Conservation (phyloP, 1,140 invertebrate species). For the Aphaenogaster floridana region DNA sequence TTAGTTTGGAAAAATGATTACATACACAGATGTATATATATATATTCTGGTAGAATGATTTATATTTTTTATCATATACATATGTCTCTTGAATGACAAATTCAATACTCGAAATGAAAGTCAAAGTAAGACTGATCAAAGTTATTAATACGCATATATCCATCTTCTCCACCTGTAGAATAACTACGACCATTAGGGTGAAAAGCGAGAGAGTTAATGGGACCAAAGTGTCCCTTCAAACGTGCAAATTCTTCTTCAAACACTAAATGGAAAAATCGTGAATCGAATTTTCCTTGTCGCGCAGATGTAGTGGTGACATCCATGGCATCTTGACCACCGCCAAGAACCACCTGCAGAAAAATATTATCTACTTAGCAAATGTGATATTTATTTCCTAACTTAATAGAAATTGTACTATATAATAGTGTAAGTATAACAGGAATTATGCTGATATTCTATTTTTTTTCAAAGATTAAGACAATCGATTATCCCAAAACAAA, state of each 20-base stretch:
- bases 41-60: slow-evolving; percentile 23
- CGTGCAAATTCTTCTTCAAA: slow-evolving; percentile 99
- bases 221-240: slow-evolving; percentile 99
- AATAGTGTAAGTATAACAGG: neutral
- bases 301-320: slow-evolving; percentile 99
- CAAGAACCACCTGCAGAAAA: slow-evolving; percentile 92
- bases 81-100: slow-evolving; percentile 30
- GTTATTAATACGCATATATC: slow-evolving; percentile 98
- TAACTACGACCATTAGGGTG: slow-evolving; percentile 99
- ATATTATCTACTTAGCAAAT: neutral
- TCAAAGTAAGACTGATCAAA: slow-evolving; percentile 99
- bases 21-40: neutral
- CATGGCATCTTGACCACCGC: slow-evolving; percentile 99
- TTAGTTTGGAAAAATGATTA: slow-evolving; percentile 30
- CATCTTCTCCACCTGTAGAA: slow-evolving; percentile 99
- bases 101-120: slow-evolving; percentile 97
- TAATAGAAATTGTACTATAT: neutral
- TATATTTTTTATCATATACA: slow-evolving; percentile 41
- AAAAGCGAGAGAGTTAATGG: slow-evolving; percentile 99
- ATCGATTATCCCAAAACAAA: neutral
- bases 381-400: neutral
- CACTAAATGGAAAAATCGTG: slow-evolving; percentile 99
- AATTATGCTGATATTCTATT: neutral
- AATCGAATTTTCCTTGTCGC: slow-evolving; percentile 98
- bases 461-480: neutral